Evolutionary conservation across 2,113 vertebrate species (phyloP).

Genomic region (Tylochromis polylepis): DNA sequence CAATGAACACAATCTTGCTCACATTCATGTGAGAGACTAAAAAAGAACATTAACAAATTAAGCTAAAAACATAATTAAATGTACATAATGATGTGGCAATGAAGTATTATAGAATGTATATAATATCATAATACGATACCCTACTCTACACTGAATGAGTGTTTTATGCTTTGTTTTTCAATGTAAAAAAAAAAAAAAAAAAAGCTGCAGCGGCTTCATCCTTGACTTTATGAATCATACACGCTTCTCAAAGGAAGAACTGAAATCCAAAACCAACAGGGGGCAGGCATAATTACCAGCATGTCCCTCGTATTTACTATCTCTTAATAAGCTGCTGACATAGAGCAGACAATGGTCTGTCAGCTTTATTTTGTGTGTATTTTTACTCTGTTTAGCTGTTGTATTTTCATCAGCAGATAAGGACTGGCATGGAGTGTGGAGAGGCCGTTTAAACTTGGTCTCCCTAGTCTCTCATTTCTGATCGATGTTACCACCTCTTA

Average conservation of each 20-base stretch:
- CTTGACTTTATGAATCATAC: slow-evolving; percentile 40
- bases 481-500: slow-evolving; percentile 73
- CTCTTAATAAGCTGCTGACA: slow-evolving; percentile 76
- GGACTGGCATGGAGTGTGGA: slow-evolving; percentile 68
- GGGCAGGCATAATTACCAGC: slow-evolving; percentile 65
- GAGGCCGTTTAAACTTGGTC: slow-evolving; percentile 74
- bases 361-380: slow-evolving; percentile 54
- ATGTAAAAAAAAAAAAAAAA: neutral
- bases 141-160: neutral
- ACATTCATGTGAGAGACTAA: neutral
- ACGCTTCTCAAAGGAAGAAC: slow-evolving; percentile 49
- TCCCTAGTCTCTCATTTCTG: slow-evolving; percentile 74
- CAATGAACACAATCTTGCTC: neutral
- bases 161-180: neutral
- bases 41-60: neutral
- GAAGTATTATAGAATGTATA: neutral
- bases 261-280: slow-evolving; percentile 51
- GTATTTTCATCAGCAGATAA: slow-evolving; percentile 54
- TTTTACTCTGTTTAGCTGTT: slow-evolving; percentile 58
- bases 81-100: neutral
- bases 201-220: neutral
- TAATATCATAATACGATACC: neutral
- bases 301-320: slow-evolving; percentile 74
- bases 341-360: slow-evolving; percentile 73
- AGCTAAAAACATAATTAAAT: neutral